Conservation (phyloP, 2,797 vertebrate genomes). For the Microctenopoma lineatum region DNA sequence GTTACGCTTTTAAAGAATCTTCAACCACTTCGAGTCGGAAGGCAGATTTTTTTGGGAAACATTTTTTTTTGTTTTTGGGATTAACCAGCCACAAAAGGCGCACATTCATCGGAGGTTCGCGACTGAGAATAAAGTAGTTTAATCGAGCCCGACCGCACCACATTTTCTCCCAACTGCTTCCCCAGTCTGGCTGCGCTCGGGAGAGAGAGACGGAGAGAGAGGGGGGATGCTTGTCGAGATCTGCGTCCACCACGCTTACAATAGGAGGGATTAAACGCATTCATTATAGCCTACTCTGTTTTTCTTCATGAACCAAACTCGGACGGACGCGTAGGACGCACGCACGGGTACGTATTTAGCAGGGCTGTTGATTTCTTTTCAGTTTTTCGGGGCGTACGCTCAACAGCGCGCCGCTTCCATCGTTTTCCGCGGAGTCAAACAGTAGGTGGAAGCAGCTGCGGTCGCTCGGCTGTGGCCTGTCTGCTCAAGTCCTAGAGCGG, state of each 20-base stretch:
- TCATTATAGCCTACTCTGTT: conserved; percentile 47
- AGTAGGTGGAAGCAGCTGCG: conserved; percentile 58
- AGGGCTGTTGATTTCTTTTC: conserved; percentile 33
- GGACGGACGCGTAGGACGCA: conserved; percentile 39
- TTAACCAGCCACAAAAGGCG: conserved; percentile 66
- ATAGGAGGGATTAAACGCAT: conserved; percentile 70
- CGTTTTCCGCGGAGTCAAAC: conserved; percentile 52
- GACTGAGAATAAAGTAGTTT: conserved; percentile 75
- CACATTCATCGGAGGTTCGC: conserved; percentile 73
- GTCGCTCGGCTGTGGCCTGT: conserved; percentile 41
- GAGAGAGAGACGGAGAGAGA: conserved; percentile 47
- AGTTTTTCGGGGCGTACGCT: conserved; percentile 35
- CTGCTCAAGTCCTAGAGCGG: conserved; percentile 34
- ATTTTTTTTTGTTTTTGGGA: conserved; percentile 51
- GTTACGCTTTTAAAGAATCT: conserved; percentile 80
- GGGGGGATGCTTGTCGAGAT: conserved; percentile 74
- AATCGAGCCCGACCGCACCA: conserved; percentile 71
- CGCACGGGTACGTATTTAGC: conserved; percentile 67
- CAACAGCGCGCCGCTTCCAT: conserved; percentile 49
- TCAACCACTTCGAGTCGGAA: conserved; percentile 69
- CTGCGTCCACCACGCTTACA: conserved; percentile 56
- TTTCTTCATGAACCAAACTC: conserved; percentile 55
- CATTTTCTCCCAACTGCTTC: conserved; percentile 60
- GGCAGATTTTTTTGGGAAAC: conserved; percentile 70
- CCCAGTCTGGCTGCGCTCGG: conserved; percentile 60